Evolutionary conservation across 2,797 vertebrate species (phyloP).

Genomic region (Corythornis leucogaster): DNA sequence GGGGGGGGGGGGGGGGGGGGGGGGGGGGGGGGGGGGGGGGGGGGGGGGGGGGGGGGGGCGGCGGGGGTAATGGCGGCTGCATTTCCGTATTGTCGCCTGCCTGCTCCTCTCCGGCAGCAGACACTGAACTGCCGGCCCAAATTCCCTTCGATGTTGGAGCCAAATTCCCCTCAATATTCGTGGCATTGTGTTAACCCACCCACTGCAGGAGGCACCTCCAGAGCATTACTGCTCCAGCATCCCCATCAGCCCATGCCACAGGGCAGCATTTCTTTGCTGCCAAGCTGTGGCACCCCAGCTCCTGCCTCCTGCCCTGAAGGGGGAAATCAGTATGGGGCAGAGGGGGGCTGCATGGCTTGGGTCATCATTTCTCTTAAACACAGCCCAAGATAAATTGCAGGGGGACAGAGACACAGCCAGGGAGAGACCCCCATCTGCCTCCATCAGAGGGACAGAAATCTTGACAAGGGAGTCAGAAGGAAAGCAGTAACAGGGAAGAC

Average conservation of each 20-base stretch:
- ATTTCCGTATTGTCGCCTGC: neutral
- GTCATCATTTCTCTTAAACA: neutral
- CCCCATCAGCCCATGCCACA: neutral
- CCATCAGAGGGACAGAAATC: neutral
- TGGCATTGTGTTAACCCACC: neutral
- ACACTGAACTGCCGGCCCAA: neutral
- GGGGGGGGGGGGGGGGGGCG: neutral
- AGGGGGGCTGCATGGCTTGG: neutral
- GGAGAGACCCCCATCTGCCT: neutral
- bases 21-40: neutral
- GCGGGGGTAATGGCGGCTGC: neutral
- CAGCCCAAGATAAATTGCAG: neutral
- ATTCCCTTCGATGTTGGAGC: neutral
- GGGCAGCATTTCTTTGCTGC: neutral
- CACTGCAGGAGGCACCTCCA: neutral
- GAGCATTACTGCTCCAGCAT: neutral
- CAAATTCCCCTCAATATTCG: neutral
- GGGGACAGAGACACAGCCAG: neutral
- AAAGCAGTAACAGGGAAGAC: neutral
- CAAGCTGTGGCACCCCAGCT: neutral
- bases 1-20: neutral
- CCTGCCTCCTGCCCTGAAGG: neutral
- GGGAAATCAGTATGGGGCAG: neutral
- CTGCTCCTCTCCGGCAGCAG: neutral
- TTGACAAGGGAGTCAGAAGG: neutral